A percentile compares a stretch with the other conserved stretches of the same genome.
Evolutionary conservation across 2,797 vertebrate genomes (phyloP).

Genomic region (Chelonia mydas): DNA sequence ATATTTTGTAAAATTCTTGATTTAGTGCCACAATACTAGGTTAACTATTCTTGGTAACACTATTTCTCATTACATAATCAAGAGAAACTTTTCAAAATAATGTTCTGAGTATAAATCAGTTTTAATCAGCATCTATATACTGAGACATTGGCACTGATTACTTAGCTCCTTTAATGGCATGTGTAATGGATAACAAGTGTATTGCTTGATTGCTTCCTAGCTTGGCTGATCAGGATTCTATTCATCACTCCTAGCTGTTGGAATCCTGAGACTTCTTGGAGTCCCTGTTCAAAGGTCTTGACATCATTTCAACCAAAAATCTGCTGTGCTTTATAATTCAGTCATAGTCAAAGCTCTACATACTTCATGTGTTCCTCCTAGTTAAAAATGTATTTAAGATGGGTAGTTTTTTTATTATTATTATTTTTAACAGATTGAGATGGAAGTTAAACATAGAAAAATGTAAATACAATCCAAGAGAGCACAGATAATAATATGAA

Average conservation of each 20-base stretch:
- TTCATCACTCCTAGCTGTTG: slow-evolving; percentile 48
- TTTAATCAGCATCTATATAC: slow-evolving; percentile 79
- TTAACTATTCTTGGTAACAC: slow-evolving; percentile 46
- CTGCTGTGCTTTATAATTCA: not conserved
- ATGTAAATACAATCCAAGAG: not conserved
- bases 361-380: not conserved
- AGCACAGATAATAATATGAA: not conserved
- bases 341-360: not conserved
- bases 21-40: not conserved
- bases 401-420: rapidly evolving
- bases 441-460: not conserved
- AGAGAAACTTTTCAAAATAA: slow-evolving; percentile 71
- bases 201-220: slow-evolving; percentile 74
- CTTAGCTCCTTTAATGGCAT: slow-evolving; percentile 62
- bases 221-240: slow-evolving; percentile 51
- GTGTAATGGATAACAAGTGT: slow-evolving; percentile 70
- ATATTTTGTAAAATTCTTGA: slow-evolving; percentile 33
- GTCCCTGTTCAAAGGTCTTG: slow-evolving; percentile 20
- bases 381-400: not conserved
- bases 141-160: slow-evolving; percentile 75
- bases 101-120: slow-evolving; percentile 72
- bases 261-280: slow-evolving; percentile 53
- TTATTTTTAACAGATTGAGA: not conserved
- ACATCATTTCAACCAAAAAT: not conserved
- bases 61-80: slow-evolving; percentile 76